These are phyloP conservation scores for Heliothis virescens DNA, from an alignment of 1,140 invertebrate genomes.

Conservation along the genomic window DNA sequence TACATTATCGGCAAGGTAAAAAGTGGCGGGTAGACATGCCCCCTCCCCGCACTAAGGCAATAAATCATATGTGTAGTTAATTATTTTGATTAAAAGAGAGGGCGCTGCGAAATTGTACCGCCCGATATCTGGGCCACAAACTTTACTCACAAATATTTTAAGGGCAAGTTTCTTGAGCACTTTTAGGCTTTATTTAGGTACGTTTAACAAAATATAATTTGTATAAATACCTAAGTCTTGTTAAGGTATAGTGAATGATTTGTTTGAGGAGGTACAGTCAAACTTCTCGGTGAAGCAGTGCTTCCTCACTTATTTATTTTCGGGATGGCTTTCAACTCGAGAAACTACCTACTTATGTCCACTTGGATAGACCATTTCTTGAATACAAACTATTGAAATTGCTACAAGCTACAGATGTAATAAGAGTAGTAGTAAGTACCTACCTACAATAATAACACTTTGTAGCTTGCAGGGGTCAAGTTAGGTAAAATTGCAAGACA, in stretches of 20 bases:
- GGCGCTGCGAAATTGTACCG: constrained; percentile 45
- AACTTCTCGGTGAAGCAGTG: too few relatives aligned
- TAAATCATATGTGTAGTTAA: constrained; percentile 66
- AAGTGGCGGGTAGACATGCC: constrained; percentile 48
- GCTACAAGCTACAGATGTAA: too few relatives aligned
- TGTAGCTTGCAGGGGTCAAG: too few relatives aligned
- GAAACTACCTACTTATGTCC: too few relatives aligned
- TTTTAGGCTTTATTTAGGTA: constrained; percentile 7
- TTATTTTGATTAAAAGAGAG: constrained; percentile 69
- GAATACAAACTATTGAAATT: too few relatives aligned
- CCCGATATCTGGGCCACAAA: constrained; percentile 56
- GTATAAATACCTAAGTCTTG: not conserved
- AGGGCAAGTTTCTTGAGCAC: constrained; percentile 25
- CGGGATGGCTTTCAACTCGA: too few relatives aligned
- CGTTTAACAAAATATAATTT: not conserved
- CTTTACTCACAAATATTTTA: constrained; percentile 46
- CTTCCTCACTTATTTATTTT: too few relatives aligned
- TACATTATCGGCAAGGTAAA: constrained; percentile 42
- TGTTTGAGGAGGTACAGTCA: too few relatives aligned
- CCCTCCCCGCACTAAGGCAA: constrained; percentile 52
- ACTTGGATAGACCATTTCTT: too few relatives aligned
- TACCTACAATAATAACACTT: too few relatives aligned
- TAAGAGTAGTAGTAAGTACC: too few relatives aligned
- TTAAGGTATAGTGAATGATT: not conserved
- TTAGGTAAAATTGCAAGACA: too few relatives aligned